These are phyloP conservation scores for Cartodere bifasciata DNA, from an alignment of 2,888 invertebrate genomes.

Conservation along the genomic window DNA sequence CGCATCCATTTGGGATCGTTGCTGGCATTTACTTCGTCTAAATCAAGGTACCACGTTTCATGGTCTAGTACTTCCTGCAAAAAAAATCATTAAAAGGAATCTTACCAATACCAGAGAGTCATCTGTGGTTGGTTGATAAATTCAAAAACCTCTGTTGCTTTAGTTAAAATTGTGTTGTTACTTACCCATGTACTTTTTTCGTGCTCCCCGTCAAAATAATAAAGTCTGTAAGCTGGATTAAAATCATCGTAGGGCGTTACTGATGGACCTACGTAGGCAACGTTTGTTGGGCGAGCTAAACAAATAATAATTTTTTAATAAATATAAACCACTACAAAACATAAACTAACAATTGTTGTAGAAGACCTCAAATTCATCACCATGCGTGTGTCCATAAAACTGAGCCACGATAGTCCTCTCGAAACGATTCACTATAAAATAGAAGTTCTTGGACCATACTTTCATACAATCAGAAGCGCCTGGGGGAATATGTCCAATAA, in stretches of 20 bases:
- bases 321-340: too few species aligned
- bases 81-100: slow-evolving; percentile 2
- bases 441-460: slow-evolving; percentile 90
- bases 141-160: too few species aligned
- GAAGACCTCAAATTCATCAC: slow-evolving; percentile 86
- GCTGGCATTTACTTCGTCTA: slow-evolving; percentile 78
- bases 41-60: slow-evolving; percentile 89
- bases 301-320: slow-evolving; percentile 15
- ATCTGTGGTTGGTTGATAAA: too few species aligned
- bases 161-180: too few species aligned
- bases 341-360: too few species aligned
- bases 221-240: slow-evolving; percentile 92
- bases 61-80: slow-evolving; percentile 84
- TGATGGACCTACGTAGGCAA: slow-evolving; percentile 88
- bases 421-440: slow-evolving; percentile 74
- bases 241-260: slow-evolving; percentile 84
- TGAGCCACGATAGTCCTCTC: slow-evolving; percentile 81
- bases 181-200: slow-evolving; percentile 63
- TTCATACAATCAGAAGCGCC: slow-evolving; percentile 85
- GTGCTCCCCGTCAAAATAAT: slow-evolving; percentile 87
- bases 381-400: slow-evolving; percentile 89
- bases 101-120: too few species aligned
- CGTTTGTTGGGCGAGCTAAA: slow-evolving; percentile 61
- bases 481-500: slow-evolving; percentile 93
- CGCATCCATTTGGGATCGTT: slow-evolving; percentile 72